Conservation (phyloP, 2,113 vertebrate species). For the Hypanus sabinus region DNA sequence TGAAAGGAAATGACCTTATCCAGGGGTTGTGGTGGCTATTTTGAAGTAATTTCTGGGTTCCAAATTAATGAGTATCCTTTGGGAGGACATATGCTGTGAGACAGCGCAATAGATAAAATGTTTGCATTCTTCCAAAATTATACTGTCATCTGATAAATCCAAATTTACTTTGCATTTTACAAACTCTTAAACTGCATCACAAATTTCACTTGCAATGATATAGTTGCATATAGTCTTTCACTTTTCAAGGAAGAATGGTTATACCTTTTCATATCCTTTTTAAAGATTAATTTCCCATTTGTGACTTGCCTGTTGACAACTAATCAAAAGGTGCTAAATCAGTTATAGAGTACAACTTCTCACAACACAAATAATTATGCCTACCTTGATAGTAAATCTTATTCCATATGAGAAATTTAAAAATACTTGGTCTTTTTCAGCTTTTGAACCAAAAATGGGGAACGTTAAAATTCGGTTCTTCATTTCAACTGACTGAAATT, state of each 20-base stretch:
- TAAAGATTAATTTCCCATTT: conserved; percentile 4
- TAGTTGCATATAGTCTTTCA: neutral
- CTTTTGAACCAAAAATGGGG: neutral
- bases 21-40: neutral
- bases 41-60: neutral
- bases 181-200: neutral
- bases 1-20: neutral
- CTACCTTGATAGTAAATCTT: neutral
- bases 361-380: neutral
- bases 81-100: neutral
- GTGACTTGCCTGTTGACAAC: neutral
- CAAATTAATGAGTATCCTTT: neutral
- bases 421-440: neutral
- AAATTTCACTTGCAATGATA: neutral
- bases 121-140: neutral
- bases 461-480: neutral
- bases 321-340: neutral
- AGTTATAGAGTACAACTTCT: neutral
- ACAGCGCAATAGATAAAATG: neutral
- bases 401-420: neutral
- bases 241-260: neutral
- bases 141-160: neutral
- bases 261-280: neutral
- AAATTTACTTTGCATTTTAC: neutral
- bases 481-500: neutral